Evolutionary conservation across 2,888 invertebrate species (phyloP).

Genomic region (Lasioglossum calceatum): DNA sequence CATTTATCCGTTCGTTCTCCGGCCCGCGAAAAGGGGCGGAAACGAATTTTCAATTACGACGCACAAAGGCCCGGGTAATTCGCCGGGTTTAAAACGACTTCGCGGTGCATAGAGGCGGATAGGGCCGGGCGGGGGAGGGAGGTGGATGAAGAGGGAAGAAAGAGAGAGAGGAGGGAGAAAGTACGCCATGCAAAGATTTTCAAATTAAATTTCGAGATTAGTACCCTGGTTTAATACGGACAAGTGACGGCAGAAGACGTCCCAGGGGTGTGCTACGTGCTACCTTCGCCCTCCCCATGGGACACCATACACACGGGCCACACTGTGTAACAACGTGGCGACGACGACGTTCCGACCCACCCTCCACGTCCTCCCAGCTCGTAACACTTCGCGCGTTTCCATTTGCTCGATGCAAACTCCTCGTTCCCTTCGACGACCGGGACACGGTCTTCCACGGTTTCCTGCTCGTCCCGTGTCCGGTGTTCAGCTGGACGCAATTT

Average conservation of each 20-base stretch:
- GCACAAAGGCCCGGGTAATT: constrained; percentile 81
- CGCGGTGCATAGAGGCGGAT: constrained; percentile 40
- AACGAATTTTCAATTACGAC: constrained; percentile 83
- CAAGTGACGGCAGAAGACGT: constrained; percentile 82
- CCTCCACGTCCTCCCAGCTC: constrained; percentile 61
- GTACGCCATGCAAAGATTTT: constrained; percentile 82
- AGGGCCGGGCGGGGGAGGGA: not conserved
- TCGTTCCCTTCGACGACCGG: constrained; percentile 27
- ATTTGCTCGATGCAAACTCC: constrained; percentile 74
- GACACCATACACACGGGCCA: constrained; percentile 71
- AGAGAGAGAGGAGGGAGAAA: not conserved
- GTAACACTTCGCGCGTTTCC: constrained; percentile 76
- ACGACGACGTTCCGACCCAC: constrained; percentile 67
- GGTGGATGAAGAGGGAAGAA: constrained; percentile 8
- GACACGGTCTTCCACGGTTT: constrained; percentile 1
- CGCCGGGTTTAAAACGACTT: constrained; percentile 80
- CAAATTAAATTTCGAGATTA: constrained; percentile 84
- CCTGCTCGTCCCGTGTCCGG: constrained; percentile 8
- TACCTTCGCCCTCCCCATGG: constrained; percentile 75
- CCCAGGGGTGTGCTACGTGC: constrained; percentile 82
- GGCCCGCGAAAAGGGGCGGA: constrained; percentile 58
- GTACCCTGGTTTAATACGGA: constrained; percentile 82
- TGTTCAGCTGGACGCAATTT: constrained; percentile 39
- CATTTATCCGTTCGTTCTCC: constrained; percentile 59
- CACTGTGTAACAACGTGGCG: constrained; percentile 73